Evolutionary conservation across 2,888 invertebrate genomes (phyloP).

Genomic region (Perizoma flavofasciatum): DNA sequence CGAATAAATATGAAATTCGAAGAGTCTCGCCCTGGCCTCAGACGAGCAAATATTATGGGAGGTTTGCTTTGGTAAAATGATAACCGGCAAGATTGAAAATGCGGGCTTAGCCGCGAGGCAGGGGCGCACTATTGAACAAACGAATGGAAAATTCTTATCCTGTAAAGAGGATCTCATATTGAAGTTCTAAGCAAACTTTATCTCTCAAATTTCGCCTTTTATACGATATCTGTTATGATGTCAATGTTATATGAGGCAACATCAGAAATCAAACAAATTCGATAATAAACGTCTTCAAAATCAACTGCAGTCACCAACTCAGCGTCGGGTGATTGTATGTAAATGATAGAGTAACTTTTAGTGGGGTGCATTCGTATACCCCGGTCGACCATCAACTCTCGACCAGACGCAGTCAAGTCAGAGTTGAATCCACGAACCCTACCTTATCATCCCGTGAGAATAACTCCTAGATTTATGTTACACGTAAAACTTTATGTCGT

Average conservation of each 20-base stretch:
- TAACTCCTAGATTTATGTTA: slow-evolving; percentile 79
- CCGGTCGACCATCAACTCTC: slow-evolving; percentile 39
- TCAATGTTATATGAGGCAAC: background rate
- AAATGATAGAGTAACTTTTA: slow-evolving; percentile 31
- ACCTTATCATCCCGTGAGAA: slow-evolving; percentile 79
- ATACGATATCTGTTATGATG: slow-evolving; percentile 5
- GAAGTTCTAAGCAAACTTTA: slow-evolving; percentile 32
- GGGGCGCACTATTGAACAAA: slow-evolving; percentile 60
- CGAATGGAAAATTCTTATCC: slow-evolving; percentile 44
- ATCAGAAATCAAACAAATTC: background rate
- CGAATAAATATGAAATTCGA: slow-evolving; percentile 84
- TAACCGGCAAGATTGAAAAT: slow-evolving; percentile 81
- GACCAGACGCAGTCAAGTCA: slow-evolving; percentile 29
- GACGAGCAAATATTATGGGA: slow-evolving; percentile 79
- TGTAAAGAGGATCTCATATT: slow-evolving; percentile 45
- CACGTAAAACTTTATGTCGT: slow-evolving; percentile 80
- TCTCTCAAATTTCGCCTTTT: slow-evolving; percentile 12
- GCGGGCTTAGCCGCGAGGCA: slow-evolving; percentile 72
- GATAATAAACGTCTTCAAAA: background rate
- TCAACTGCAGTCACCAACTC: background rate
- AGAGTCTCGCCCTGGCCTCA: slow-evolving; percentile 72
- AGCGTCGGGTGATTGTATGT: slow-evolving; percentile 25
- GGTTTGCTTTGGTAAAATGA: slow-evolving; percentile 83
- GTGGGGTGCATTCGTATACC: slow-evolving; percentile 28
- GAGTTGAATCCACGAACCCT: slow-evolving; percentile 53